phyloP scores from a whole-genome alignment of 2,888 invertebrate genomes.

The Zygaena filipendulae region DNA sequence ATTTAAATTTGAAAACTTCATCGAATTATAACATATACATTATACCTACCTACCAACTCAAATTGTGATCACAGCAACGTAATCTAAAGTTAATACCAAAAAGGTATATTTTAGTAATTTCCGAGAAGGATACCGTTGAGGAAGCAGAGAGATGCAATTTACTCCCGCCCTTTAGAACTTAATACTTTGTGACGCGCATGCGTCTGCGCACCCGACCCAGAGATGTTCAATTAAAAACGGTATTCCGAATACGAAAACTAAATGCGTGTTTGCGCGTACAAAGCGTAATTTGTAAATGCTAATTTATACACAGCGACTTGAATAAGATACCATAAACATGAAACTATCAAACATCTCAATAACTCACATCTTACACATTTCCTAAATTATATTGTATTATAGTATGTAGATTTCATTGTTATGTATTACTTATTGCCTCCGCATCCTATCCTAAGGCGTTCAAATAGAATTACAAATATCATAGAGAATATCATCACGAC shows the following conservation, averaged over 20 bases:
- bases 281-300: no score
- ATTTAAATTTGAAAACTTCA: no score
- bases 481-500: slow-evolving; percentile 21
- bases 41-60: no score
- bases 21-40: no score
- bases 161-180: slow-evolving; percentile 30
- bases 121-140: slow-evolving; percentile 26
- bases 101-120: slow-evolving; percentile 25
- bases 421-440: no score
- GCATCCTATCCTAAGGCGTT: no score
- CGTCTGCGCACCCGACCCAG: slow-evolving; percentile 25
- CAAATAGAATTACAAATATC: slow-evolving; percentile 15
- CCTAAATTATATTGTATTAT: no score
- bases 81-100: slow-evolving; percentile 30
- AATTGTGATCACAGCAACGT: slow-evolving; percentile 17
- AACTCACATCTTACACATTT: no score
- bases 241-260: slow-evolving; percentile 35
- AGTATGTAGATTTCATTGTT: no score
- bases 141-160: slow-evolving; percentile 26
- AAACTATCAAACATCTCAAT: no score
- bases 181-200: slow-evolving; percentile 42
- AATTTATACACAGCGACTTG: no score
- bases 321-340: no score
- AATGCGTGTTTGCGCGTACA: slow-evolving; percentile 15
- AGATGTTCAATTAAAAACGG: slow-evolving; percentile 52